Percentiles rank a stretch among this genome's conserved stretches.
These are phyloP conservation scores for Rhincodon typus DNA, from an alignment of 2,797 vertebrate genomes.

Conservation along the genomic window DNA sequence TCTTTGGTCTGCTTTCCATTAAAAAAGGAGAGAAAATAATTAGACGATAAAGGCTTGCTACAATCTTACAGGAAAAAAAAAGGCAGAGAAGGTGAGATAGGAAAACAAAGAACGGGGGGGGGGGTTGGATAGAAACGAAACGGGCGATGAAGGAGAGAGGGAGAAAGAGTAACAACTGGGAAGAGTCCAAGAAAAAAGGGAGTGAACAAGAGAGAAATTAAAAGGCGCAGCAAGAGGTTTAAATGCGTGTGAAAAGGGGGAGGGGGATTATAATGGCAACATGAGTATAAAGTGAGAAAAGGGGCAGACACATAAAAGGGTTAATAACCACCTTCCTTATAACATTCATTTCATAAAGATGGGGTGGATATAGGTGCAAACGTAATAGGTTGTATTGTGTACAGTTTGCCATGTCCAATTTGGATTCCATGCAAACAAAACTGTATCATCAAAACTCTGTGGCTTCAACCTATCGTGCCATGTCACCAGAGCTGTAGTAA, in stretches of 20 bases:
- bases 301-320: background rate
- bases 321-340: background rate
- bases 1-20: background rate
- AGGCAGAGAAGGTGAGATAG: background rate
- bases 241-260: no score
- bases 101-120: no score
- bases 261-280: no score
- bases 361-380: background rate
- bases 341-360: background rate
- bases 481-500: background rate
- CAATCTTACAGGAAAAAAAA: background rate
- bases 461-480: background rate
- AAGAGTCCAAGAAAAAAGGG: no score
- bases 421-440: background rate
- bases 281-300: background rate
- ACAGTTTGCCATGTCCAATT: background rate
- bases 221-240: no score
- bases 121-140: background rate
- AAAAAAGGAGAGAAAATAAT: background rate
- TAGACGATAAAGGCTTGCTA: background rate
- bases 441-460: background rate
- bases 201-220: no score
- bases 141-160: background rate
- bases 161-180: no score
- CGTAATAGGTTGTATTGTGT: background rate